Conservation (phyloP, 2,888 invertebrate species). For the Holacanthella duospinosa region DNA sequence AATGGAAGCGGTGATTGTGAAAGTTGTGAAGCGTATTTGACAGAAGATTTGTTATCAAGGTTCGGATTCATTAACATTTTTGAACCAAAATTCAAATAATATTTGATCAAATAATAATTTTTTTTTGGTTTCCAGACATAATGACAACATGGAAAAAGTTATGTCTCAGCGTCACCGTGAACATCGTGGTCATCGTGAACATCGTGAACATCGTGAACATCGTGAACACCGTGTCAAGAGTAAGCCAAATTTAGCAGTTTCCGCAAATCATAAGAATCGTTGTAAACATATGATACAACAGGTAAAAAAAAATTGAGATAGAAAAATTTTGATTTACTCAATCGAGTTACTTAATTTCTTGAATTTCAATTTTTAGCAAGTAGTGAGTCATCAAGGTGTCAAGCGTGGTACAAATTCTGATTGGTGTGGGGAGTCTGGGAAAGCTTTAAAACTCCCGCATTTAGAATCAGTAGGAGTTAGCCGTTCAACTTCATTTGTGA, state of each 20-base stretch:
- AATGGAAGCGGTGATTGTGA: conserved; percentile 49
- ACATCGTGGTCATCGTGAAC: too few species aligned
- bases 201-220: conserved; percentile 16
- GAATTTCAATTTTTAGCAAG: not conserved
- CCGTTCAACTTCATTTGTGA: not conserved
- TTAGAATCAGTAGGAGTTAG: conserved; percentile 23
- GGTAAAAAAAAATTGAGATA: conserved; percentile 11
- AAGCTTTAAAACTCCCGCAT: conserved; percentile 49
- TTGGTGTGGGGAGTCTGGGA: conserved; percentile 49
- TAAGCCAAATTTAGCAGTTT: not conserved
- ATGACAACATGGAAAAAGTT: conserved; percentile 68
- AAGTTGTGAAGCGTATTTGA: not conserved
- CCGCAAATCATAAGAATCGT: conserved; percentile 18
- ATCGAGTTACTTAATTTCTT: not conserved
- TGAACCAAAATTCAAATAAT: not conserved
- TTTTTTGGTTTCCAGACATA: conserved; percentile 51
- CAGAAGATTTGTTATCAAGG: not conserved
- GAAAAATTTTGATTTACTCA: too few species aligned
- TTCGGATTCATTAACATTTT: not conserved
- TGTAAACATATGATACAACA: conserved; percentile 19
- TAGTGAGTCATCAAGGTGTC: not conserved
- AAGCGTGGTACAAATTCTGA: not conserved
- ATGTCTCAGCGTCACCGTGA: conserved; percentile 49
- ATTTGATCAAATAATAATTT: not conserved
- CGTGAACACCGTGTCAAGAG: conserved; percentile 15